A percentile compares a stretch with the other conserved stretches of the same genome.
phyloP scores from a whole-genome alignment of 2,888 invertebrate genomes.

The Unio pictorum region DNA sequence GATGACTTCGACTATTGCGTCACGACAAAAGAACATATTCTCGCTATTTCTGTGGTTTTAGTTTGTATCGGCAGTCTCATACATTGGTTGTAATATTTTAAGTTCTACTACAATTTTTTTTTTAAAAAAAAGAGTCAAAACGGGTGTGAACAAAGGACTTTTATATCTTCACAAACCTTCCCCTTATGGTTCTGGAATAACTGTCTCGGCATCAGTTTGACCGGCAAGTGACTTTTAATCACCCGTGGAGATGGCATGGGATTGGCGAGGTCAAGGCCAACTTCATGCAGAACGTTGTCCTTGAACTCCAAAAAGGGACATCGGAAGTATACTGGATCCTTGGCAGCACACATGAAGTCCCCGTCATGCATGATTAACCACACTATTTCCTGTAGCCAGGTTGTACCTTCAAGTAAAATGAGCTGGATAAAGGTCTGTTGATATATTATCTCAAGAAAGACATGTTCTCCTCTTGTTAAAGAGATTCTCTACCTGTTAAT shows the following conservation, averaged over 20 bases:
- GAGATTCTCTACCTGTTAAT: too few species aligned
- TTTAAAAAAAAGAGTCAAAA: too few species aligned
- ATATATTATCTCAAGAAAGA: too few species aligned
- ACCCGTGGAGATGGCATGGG: conserved; percentile 61
- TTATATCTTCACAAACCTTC: too few species aligned
- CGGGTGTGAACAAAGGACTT: too few species aligned
- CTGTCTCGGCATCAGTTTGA: conserved; percentile 44
- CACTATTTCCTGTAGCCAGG: conserved; percentile 72
- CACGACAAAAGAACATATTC: too few species aligned
- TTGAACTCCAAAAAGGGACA: conserved; percentile 66
- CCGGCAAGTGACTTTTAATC: conserved; percentile 66
- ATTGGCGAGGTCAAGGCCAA: conserved; percentile 58
- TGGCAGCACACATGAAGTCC: conserved; percentile 61
- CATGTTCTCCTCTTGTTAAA: too few species aligned
- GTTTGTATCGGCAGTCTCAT: too few species aligned
- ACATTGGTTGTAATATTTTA: too few species aligned
- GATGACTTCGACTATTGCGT: too few species aligned
- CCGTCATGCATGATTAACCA: conserved; percentile 70
- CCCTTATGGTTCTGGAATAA: conserved; percentile 18
- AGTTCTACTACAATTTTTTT: too few species aligned
- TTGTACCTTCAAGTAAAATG: conserved; percentile 67
- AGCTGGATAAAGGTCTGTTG: neutral
- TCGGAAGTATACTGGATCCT: conserved; percentile 63
- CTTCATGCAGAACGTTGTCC: conserved; percentile 58
- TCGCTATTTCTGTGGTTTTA: too few species aligned